Evolutionary conservation across 2,888 invertebrate genomes (phyloP).

Genomic region (Melanchra persicariae): DNA sequence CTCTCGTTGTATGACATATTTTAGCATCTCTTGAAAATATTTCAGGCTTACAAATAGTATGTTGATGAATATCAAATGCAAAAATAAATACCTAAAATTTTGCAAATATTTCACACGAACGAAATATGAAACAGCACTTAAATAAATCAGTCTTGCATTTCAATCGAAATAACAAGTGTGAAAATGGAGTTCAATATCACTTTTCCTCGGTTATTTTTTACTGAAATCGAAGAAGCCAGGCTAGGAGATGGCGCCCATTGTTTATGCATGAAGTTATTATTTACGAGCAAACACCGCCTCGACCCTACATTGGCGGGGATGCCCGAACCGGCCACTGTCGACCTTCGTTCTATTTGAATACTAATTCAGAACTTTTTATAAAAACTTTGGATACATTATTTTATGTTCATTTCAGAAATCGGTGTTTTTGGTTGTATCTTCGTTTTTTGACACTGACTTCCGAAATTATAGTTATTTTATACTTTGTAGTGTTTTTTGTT

Average conservation of each 20-base stretch:
- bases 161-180: slow-evolving; percentile 45
- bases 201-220: slow-evolving; percentile 70
- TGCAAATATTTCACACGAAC: background rate
- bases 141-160: slow-evolving; percentile 28
- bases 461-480: too few species aligned
- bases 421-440: too few species aligned
- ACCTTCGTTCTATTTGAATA: slow-evolving; percentile 46
- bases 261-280: slow-evolving; percentile 88
- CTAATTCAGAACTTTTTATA: slow-evolving; percentile 30
- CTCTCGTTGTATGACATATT: too few species aligned
- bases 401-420: too few species aligned
- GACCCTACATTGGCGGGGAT: slow-evolving; percentile 51
- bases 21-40: too few species aligned
- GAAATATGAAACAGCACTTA: slow-evolving; percentile 10
- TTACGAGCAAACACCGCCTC: slow-evolving; percentile 75
- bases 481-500: too few species aligned
- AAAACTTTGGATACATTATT: slow-evolving; percentile 10
- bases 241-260: slow-evolving; percentile 79
- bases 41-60: too few species aligned
- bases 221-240: slow-evolving; percentile 73
- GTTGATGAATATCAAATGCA: too few species aligned
- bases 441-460: too few species aligned
- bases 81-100: background rate
- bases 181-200: slow-evolving; percentile 62
- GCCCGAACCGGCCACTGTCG: slow-evolving; percentile 36